Evolutionary conservation across 2,113 vertebrate species (phyloP), one percentile per base, ranked within the genome.

Genomic region (Barnardius zonarius): DNA sequence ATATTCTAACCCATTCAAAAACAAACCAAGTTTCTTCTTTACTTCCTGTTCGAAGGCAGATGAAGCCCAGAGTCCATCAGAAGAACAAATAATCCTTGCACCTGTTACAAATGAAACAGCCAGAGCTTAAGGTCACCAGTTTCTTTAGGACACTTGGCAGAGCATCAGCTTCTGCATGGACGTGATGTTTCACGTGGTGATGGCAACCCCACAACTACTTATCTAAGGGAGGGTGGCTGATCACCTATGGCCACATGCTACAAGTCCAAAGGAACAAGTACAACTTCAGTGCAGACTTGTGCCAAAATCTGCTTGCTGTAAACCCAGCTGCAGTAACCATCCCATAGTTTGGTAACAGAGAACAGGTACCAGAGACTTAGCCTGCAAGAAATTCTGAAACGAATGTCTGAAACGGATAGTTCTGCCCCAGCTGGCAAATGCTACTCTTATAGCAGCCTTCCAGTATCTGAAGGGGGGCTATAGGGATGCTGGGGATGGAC

Each of bases 111-210:
- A 81, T 43, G 0, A 88, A 94, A 88, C 5, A 10, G 37, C 18
- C 16, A 44, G 31, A 67, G 19, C 10, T 74, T 70, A 88, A 83
- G n/a, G 49, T 37, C 48, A 77, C 4, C 49, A 30, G 28, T 46
- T 83, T 77, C 82, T 39, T 74, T 55, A 19, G 14, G 15, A 83
- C 20, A 52, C 7, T 37, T 7, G 12, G 5, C 6, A 35, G 10
- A 49, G 25, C 33, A 70, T 3, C 2, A 1, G 4, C 24, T 92
- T 68, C 54, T 3, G 1, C 4, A 8, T 4, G 15, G 33, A 77
- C 25, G 46, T 67, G 19, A 54, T 5, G 28, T 86, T 82, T 79
- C 76, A 1, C n/a, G 0, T 4, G 10, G 39, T 24, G 37, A 83
- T 2, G 17, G 24, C 23, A 88, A 76, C 7, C 31, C 7, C 13